phyloP scores from a whole-genome alignment of 2,888 invertebrate genomes.

The Erannis defoliaria region DNA sequence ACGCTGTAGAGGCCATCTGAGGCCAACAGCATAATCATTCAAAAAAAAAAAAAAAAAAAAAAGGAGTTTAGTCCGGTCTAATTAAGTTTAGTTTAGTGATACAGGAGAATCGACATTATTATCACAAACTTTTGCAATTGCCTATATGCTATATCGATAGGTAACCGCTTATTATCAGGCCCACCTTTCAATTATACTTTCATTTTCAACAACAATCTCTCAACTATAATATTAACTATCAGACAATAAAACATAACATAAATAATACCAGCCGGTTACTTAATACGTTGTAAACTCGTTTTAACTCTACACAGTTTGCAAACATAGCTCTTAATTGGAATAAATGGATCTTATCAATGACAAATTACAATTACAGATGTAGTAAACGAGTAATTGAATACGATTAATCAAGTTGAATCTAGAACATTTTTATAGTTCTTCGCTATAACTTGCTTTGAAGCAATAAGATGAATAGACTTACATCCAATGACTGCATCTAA shows the following conservation, averaged over 20 bases:
- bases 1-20: too few species aligned
- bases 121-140: too few species aligned
- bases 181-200: too few species aligned
- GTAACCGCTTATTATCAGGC: too few species aligned
- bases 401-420: slow-evolving; percentile 64
- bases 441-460: slow-evolving; percentile 50
- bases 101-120: too few species aligned
- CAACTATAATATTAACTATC: background rate
- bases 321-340: slow-evolving; percentile 27
- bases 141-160: too few species aligned
- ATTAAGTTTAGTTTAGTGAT: too few species aligned
- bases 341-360: slow-evolving; percentile 37
- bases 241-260: background rate
- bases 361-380: slow-evolving; percentile 46
- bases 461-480: slow-evolving; percentile 1
- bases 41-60: too few species aligned
- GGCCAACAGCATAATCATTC: too few species aligned
- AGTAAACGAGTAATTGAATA: slow-evolving; percentile 49
- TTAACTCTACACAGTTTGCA: slow-evolving; percentile 19
- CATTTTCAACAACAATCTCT: background rate
- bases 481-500: background rate
- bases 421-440: slow-evolving; percentile 63
- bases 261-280: background rate
- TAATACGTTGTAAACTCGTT: slow-evolving; percentile 8
- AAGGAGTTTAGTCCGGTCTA: too few species aligned